phyloP scores from a whole-genome alignment of 2,797 vertebrate species.

The Harpagifer antarcticus region DNA sequence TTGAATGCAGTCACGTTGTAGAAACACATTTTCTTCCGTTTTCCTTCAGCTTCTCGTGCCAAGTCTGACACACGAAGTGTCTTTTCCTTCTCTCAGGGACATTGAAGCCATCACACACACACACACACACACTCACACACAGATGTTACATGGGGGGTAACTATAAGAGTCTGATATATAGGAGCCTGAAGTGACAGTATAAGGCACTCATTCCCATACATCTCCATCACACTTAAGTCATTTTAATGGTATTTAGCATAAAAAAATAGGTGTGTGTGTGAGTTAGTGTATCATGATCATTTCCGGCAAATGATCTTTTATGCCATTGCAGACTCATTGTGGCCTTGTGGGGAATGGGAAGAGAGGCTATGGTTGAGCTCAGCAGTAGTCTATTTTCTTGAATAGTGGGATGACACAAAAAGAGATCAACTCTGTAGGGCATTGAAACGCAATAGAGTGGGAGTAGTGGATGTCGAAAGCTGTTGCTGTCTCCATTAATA shows the following conservation, averaged over 20 bases:
- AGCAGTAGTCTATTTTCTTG: slow-evolving; percentile 74
- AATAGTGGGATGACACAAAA: slow-evolving; percentile 73
- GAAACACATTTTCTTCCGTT: slow-evolving; percentile 83
- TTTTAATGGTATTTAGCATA: slow-evolving; percentile 1
- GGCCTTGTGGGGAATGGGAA: slow-evolving; percentile 30
- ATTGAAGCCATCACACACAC: slow-evolving; percentile 42
- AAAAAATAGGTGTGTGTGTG: background rate
- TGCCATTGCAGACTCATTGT: slow-evolving; percentile 36
- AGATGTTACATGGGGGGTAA: slow-evolving; percentile 40
- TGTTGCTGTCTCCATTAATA: slow-evolving; percentile 72
- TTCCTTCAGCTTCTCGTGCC: slow-evolving; percentile 64
- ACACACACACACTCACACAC: slow-evolving; percentile 15
- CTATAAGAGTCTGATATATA: slow-evolving; percentile 33
- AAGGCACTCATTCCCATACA: slow-evolving; percentile 36
- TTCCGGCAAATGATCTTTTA: slow-evolving; percentile 49
- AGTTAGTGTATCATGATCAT: slow-evolving; percentile 48
- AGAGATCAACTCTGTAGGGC: slow-evolving; percentile 75
- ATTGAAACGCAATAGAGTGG: slow-evolving; percentile 61
- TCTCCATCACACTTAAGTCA: slow-evolving; percentile 37
- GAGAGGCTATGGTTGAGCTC: slow-evolving; percentile 60
- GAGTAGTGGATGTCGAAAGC: slow-evolving; percentile 58
- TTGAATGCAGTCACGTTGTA: slow-evolving; percentile 86
- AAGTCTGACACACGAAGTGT: slow-evolving; percentile 74
- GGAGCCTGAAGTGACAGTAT: slow-evolving; percentile 38
- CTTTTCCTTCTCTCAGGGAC: slow-evolving; percentile 61